phyloP scores from a whole-genome alignment of 2,113 vertebrate genomes.

The Butastur rufipennis region DNA sequence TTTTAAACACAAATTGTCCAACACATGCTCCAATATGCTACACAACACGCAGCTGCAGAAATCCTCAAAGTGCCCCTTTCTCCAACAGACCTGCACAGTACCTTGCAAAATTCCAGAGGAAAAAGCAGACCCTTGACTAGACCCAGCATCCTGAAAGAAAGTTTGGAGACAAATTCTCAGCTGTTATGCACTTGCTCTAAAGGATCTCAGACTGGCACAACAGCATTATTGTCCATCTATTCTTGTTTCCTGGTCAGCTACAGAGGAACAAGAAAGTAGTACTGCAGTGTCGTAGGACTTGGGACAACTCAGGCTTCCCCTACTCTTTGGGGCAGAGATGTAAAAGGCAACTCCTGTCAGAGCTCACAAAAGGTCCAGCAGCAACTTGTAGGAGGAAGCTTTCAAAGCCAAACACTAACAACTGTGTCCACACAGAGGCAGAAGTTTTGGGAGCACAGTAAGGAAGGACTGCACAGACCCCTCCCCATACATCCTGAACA shows the following conservation, averaged over 20 bases:
- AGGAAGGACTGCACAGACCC: not conserved
- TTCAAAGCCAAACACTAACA: not conserved
- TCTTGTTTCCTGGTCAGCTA: not conserved
- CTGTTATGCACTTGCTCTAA: not conserved
- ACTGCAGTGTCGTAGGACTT: rapidly evolving
- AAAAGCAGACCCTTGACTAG: not conserved
- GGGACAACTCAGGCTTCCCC: not conserved
- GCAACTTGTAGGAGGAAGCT: not conserved
- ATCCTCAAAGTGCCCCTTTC: not conserved
- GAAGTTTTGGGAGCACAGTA: not conserved
- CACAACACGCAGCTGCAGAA: not conserved
- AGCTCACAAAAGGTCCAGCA: not conserved
- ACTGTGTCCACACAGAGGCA: not conserved
- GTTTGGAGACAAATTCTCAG: not conserved
- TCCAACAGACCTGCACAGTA: not conserved
- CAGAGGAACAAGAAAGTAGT: not conserved
- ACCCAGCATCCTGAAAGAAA: not conserved
- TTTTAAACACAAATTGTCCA: not conserved
- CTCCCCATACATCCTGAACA: not conserved
- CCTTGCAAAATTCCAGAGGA: not conserved
- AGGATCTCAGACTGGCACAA: not conserved
- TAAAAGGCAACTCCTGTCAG: not conserved
- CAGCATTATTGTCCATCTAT: not conserved
- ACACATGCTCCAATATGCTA: rapidly evolving
- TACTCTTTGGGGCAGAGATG: not conserved